Base-by-base conservation (phyloP, 1,140 invertebrate genomes). In the Chionoecetes opilio region DNA sequence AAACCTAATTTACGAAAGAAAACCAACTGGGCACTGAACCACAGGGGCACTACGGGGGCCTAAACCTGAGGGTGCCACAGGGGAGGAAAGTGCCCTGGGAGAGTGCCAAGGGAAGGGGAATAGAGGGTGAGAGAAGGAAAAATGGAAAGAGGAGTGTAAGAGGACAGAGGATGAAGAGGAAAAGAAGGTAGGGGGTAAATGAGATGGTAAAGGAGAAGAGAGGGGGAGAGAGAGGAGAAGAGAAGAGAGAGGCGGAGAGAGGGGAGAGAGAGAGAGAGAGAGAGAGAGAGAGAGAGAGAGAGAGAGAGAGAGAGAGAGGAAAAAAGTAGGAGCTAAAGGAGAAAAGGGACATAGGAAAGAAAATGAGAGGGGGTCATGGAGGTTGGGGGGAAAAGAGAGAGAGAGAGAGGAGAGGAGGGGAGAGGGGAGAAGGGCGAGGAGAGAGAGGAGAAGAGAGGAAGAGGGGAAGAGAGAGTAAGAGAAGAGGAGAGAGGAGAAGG, bases 221-320 rank as follows among this genome's bases (percentile, higher is more conserved):
- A 41, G 21, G 21, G 46, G 21, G 0, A 75, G 21, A 0, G 21
- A 53, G 46, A n/a, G n/a, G n/a, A 88, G n/a, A 46, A 17, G 31
- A 17, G 46, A 46, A 46, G 37, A 90, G 31, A 90, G 31, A 90
- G 11, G 63, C 41, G 17, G n/a, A 82, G n/a, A 46, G 29, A 53
- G 35, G n/a, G n/a, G n/a, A 91, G n/a, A 41, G 3, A 46, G 31
- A 46, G 1, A n/a, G 17, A 17, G 46, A 46, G 38, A 31, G 8
- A 29, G 8, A 38, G 38, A 46, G 34, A 29, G 21, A 41, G 38
- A 91, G 89, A 14, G 1, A 75, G 26, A 34, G 41, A 91, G 53
- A 88, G 8, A 37, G 35, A 88, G 37, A 41, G 34, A 88, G 86
- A 88, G 86, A 84, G 88, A 31, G 75, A 29, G 37, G 63, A n/a